Evolutionary conservation across 2,888 invertebrate species (phyloP).

Genomic region (Aethes cnicana): DNA sequence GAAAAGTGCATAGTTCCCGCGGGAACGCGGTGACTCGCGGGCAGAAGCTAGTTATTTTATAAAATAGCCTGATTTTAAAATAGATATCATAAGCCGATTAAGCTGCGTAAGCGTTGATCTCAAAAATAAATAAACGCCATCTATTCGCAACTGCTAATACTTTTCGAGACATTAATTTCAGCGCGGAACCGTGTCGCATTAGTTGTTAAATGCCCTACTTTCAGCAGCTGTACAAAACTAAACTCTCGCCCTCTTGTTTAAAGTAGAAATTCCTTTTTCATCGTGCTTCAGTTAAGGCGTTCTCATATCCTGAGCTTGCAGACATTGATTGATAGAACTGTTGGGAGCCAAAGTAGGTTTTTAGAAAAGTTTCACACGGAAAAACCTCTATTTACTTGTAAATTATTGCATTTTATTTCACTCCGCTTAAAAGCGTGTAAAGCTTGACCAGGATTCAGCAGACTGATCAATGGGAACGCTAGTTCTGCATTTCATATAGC

Average conservation of each 20-base stretch:
- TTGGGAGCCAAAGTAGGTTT: conserved; percentile 26
- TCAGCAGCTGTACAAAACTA: conserved; percentile 1
- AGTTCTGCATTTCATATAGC: too few species aligned
- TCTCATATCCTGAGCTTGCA: conserved; percentile 15
- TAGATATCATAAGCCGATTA: too few species aligned
- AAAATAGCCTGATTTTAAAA: too few species aligned
- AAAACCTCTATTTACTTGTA: conserved; percentile 22
- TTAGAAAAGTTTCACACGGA: conserved; percentile 21
- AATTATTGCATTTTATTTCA: too few species aligned
- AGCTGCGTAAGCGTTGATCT: too few species aligned
- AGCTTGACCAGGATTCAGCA: too few species aligned
- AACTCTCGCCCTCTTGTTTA: conserved; percentile 24
- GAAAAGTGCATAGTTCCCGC: too few species aligned
- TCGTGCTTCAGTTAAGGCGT: conserved; percentile 17
- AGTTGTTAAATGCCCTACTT: conserved; percentile 37
- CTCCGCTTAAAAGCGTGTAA: too few species aligned
- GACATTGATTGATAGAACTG: conserved; percentile 42
- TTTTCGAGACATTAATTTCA: conserved; percentile 37
- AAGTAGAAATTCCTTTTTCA: conserved; percentile 28
- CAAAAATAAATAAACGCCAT: too few species aligned
- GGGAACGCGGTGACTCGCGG: too few species aligned
- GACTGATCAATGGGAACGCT: too few species aligned
- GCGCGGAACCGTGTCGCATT: conserved; percentile 36
- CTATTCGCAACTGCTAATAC: not conserved
- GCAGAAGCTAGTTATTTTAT: too few species aligned